phyloP scores from a whole-genome alignment of 2,113 vertebrate species.

The Herpailurus yagouaroundi region DNA sequence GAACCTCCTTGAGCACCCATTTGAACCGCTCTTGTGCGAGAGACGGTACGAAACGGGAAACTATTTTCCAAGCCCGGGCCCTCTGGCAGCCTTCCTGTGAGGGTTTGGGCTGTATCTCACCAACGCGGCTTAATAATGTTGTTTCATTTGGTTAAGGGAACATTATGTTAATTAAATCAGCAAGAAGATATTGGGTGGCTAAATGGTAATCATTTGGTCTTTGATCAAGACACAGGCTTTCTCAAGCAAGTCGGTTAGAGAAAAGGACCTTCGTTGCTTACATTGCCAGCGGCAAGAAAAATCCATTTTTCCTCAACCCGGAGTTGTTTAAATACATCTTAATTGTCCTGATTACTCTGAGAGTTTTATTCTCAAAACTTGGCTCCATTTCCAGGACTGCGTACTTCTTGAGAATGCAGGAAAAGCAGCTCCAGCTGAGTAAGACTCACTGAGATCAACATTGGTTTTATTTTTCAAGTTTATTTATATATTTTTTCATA shows the following conservation, averaged over 20 bases:
- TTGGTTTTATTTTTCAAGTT: neutral
- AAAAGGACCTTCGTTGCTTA: constrained; percentile 60
- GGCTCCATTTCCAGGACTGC: constrained; percentile 48
- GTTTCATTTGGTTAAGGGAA: constrained; percentile 48
- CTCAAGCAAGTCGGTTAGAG: constrained; percentile 53
- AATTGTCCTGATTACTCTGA: constrained; percentile 76
- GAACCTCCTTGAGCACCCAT: neutral
- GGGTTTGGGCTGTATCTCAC: neutral
- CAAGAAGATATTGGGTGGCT: constrained; percentile 55
- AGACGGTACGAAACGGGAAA: neutral
- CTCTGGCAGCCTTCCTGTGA: neutral
- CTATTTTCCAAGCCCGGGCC: neutral
- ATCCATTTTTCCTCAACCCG: constrained; percentile 47
- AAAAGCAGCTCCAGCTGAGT: neutral
- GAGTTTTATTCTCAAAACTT: constrained; percentile 56
- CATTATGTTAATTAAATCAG: constrained; percentile 68
- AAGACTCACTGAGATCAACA: neutral
- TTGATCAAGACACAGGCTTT: constrained; percentile 71
- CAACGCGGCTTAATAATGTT: constrained; percentile 12
- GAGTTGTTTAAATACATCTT: constrained; percentile 72
- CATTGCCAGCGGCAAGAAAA: constrained; percentile 69
- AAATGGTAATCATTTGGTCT: constrained; percentile 70
- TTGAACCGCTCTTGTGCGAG: neutral
- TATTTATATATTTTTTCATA: neutral
- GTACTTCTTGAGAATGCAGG: neutral